These are phyloP conservation scores for Semicossyphus pulcher DNA, from an alignment of 2,113 vertebrate species.

Conservation along the genomic window DNA sequence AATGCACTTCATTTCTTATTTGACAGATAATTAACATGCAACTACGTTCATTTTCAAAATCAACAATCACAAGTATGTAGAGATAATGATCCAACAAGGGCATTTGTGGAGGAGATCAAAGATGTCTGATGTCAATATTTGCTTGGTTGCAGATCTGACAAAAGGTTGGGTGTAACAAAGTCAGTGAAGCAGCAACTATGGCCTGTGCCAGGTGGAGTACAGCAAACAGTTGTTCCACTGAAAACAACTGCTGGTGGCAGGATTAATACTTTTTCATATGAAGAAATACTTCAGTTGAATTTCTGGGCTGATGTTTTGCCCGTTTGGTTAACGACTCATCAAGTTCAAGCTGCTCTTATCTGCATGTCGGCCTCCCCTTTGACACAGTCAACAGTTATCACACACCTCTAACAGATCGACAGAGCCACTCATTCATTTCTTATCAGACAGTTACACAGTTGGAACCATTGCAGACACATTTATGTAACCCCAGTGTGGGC, in stretches of 20 bases:
- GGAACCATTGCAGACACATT: no score
- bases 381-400: not conserved
- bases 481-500: not conserved
- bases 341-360: not conserved
- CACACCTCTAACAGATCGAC: not conserved
- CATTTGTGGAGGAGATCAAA: not conserved
- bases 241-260: not conserved
- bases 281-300: no score
- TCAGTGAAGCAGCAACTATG: not conserved
- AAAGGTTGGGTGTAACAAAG: not conserved
- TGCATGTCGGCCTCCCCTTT: not conserved
- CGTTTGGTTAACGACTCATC: no score
- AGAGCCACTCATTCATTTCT: not conserved
- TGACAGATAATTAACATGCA: no score
- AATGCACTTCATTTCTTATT: no score
- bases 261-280: not conserved
- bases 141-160: not conserved
- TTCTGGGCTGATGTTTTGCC: not conserved
- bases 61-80: no score
- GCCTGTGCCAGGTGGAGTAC: not conserved
- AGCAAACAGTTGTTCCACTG: not conserved
- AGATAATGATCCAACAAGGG: not conserved
- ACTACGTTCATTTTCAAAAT: no score
- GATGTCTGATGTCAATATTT: not conserved
- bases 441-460: slow-evolving; percentile 32